These are phyloP conservation scores for Metacarcinus magister DNA, from an alignment of 2,888 invertebrate species.

Conservation along the genomic window DNA sequence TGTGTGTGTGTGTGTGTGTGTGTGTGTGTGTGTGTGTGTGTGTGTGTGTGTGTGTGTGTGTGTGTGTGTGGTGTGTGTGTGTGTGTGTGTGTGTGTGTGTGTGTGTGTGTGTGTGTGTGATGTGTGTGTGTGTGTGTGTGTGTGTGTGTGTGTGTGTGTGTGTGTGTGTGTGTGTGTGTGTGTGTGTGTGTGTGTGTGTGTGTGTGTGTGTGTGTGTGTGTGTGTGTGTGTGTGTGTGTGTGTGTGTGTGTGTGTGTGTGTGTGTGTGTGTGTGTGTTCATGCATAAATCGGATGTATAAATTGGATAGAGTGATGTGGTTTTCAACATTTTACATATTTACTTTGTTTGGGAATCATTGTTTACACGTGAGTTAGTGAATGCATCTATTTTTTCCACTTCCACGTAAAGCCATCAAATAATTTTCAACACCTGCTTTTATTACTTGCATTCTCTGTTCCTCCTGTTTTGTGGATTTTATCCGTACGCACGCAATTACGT, in stretches of 20 bases:
- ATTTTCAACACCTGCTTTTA: neutral
- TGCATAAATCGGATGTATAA: neutral
- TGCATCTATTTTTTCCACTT: neutral
- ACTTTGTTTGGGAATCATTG: conserved; percentile 2
- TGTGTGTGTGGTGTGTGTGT: no score
- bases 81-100: no score
- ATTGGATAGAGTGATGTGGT: neutral
- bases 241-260: conserved; percentile 8
- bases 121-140: no score
- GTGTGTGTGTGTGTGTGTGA: no score
- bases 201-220: conserved; percentile 5
- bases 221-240: conserved; percentile 12
- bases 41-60: no score
- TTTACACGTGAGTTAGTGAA: neutral
- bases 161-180: neutral
- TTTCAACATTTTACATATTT: conserved; percentile 14
- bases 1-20: neutral
- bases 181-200: neutral
- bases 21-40: no score
- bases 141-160: no score
- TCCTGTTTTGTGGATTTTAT: neutral
- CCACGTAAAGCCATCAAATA: neutral
- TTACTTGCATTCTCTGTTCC: neutral
- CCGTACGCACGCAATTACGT: neutral
- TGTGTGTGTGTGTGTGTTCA: conserved; percentile 5